These are phyloP conservation scores for Chirona hameri DNA, from an alignment of 2,888 invertebrate species.

Conservation along the genomic window DNA sequence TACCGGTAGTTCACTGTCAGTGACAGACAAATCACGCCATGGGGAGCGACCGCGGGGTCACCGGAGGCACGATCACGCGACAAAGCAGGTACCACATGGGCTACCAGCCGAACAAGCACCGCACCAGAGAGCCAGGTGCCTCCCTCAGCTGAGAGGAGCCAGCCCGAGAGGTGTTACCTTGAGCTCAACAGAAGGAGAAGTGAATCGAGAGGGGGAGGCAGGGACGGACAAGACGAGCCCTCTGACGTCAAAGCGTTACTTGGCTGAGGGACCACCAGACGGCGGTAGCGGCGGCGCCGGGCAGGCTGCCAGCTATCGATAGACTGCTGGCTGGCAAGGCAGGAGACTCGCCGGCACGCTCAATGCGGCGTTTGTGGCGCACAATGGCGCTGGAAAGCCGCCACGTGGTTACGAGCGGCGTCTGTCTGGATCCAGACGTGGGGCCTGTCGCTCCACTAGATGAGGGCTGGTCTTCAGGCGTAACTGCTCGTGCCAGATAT, in stretches of 20 bases:
- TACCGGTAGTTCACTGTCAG: too few relatives aligned
- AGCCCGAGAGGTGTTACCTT: not conserved
- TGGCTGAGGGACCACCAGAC: not conserved
- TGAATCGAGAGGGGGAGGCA: not conserved
- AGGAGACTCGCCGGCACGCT: too few relatives aligned
- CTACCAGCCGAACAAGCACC: not conserved
- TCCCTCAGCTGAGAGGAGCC: too few relatives aligned
- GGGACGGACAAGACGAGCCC: not conserved
- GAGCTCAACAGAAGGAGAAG: conserved; percentile 12
- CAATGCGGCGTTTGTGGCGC: too few relatives aligned
- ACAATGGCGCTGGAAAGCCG: too few relatives aligned
- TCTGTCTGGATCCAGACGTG: too few relatives aligned
- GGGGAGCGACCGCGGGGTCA: not conserved
- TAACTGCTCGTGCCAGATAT: too few relatives aligned
- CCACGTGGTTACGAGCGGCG: too few relatives aligned
- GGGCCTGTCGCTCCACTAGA: too few relatives aligned
- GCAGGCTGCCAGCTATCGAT: not conserved
- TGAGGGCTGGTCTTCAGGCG: too few relatives aligned
- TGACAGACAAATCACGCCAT: too few relatives aligned
- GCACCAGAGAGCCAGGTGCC: not conserved
- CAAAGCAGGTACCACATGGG: not conserved
- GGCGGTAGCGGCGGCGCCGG: not conserved
- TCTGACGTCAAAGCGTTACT: not conserved
- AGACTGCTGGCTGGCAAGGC: not conserved
- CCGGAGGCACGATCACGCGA: not conserved